Evolutionary conservation across 2,888 invertebrate genomes (phyloP), one percentile per base, ranked within the genome.

Genomic region (Thalpophila matura): DNA sequence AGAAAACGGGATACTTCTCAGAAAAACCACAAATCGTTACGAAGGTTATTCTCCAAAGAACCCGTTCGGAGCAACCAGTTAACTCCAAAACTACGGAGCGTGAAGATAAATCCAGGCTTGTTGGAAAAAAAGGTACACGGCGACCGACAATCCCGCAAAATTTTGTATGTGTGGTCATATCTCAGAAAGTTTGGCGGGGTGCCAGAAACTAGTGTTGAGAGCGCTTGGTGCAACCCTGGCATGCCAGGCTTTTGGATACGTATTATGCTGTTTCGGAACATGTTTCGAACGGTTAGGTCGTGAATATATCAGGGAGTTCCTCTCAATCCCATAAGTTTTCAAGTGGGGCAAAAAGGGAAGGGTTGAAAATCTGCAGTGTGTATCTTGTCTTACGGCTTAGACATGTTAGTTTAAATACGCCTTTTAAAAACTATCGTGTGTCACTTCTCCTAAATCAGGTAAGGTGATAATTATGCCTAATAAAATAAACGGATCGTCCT

Each of bases 131-230:
- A 67, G 51, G 43, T 47, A 26, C 40, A 60, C 58, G 62, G 53
- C 53, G 56, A 53, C 35, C 59, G 58, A 71, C 65, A 74, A 55
- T 74, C 60, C 77, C 74, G 67, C 74, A 73, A 65, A 77, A 74
- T 63, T 75, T 59, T 71, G 72, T 75, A 68, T 63, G 70, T 71
- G 71, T 47, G 65, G 74, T 67, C 78, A 71, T 85, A 83, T 80
- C 80, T 84, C 78, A 79, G 73, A 71, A 59, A 51, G 49, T 65
- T 61, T 79, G 85, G 84, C 81, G 18, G 7, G 4, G 4, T 6
- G 85, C 85, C 85, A 83, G 31, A 6, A 20, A 47, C 46, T 49
- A 47, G 42, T 54, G 60, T 56, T 57, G 69, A 60, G 75, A 31
- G 29, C 46, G 43, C 42, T 27, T 7, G 54, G 12, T 53, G 45